These are phyloP conservation scores for Drosophila watanabei DNA, from an alignment of 1,140 invertebrate genomes.

Conservation along the genomic window DNA sequence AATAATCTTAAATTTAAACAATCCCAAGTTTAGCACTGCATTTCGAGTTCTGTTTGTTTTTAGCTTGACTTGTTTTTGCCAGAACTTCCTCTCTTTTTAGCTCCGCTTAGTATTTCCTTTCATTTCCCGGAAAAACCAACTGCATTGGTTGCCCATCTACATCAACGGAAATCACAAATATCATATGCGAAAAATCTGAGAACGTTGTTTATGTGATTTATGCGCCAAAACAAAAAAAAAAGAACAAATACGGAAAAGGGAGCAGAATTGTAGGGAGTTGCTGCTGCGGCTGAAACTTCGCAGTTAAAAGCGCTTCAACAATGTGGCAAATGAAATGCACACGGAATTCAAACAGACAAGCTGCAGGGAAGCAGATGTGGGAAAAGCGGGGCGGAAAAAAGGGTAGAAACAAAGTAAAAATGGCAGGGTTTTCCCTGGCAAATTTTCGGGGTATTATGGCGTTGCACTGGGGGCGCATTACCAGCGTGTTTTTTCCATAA, in stretches of 20 bases:
- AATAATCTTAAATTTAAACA: neutral
- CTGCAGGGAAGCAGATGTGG: constrained; percentile 23
- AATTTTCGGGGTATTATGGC: constrained; percentile 14
- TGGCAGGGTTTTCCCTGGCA: constrained; percentile 7
- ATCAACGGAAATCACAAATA: constrained; percentile 70
- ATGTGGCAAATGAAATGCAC: constrained; percentile 75
- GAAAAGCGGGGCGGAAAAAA: neutral
- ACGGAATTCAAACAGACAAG: constrained; percentile 60
- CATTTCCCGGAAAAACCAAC: constrained; percentile 22
- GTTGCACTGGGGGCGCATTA: constrained; percentile 33
- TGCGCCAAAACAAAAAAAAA: constrained; percentile 25
- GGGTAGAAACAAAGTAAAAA: constrained; percentile 1
- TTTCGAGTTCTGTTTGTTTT: constrained; percentile 17
- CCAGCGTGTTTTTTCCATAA: constrained; percentile 53
- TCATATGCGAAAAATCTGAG: constrained; percentile 79
- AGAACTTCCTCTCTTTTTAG: neutral
- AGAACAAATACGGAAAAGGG: neutral
- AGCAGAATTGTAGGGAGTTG: neutral
- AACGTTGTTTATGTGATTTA: constrained; percentile 80
- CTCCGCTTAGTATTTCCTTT: constrained; percentile 12
- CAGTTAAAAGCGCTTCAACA: constrained; percentile 59
- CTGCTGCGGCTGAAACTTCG: constrained; percentile 23
- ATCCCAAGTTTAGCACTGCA: neutral
- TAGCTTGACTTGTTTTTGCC: constrained; percentile 20
- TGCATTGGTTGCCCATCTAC: constrained; percentile 33